These are phyloP conservation scores for Apodemia hepburni DNA, from an alignment of 2,888 invertebrate species.

Conservation along the genomic window DNA sequence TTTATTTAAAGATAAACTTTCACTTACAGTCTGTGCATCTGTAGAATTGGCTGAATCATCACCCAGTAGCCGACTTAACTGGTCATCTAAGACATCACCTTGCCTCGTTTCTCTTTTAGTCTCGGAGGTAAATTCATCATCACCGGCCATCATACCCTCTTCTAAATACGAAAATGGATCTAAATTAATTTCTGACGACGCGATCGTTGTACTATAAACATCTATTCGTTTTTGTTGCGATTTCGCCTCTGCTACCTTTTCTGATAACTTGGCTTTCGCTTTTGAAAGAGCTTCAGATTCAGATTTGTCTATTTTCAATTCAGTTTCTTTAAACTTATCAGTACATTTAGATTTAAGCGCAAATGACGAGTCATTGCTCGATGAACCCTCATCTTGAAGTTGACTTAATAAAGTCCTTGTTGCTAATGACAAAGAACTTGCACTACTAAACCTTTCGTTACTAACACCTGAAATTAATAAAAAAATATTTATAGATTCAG, in stretches of 20 bases:
- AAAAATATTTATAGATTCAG: not conserved
- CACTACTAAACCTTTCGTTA: slow-evolving; percentile 59
- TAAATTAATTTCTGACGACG: slow-evolving; percentile 72
- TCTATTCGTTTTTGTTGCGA: slow-evolving; percentile 72
- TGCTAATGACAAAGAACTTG: slow-evolving; percentile 61
- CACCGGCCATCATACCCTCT: slow-evolving; percentile 67
- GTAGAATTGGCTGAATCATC: slow-evolving; percentile 59
- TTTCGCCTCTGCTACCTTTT: slow-evolving; percentile 65
- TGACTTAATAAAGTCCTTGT: slow-evolving; percentile 73
- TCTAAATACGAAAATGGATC: slow-evolving; percentile 77
- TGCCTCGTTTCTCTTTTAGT: slow-evolving; percentile 46
- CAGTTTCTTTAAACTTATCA: slow-evolving; percentile 46
- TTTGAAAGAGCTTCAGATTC: slow-evolving; percentile 65
- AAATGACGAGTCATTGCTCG: slow-evolving; percentile 75
- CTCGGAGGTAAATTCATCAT: slow-evolving; percentile 61
- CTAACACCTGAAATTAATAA: slow-evolving; percentile 59
- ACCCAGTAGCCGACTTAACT: slow-evolving; percentile 56
- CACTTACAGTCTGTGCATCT: slow-evolving; percentile 63
- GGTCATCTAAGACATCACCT: slow-evolving; percentile 50
- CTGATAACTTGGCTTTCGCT: slow-evolving; percentile 64
- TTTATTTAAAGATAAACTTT: slow-evolving; percentile 57
- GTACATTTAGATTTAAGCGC: slow-evolving; percentile 54
- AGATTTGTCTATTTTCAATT: slow-evolving; percentile 50
- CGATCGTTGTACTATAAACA: slow-evolving; percentile 76
- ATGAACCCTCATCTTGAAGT: slow-evolving; percentile 75